Evolutionary conservation across 1,140 invertebrate genomes (phyloP).

Genomic region (Palaemon carinicauda): DNA sequence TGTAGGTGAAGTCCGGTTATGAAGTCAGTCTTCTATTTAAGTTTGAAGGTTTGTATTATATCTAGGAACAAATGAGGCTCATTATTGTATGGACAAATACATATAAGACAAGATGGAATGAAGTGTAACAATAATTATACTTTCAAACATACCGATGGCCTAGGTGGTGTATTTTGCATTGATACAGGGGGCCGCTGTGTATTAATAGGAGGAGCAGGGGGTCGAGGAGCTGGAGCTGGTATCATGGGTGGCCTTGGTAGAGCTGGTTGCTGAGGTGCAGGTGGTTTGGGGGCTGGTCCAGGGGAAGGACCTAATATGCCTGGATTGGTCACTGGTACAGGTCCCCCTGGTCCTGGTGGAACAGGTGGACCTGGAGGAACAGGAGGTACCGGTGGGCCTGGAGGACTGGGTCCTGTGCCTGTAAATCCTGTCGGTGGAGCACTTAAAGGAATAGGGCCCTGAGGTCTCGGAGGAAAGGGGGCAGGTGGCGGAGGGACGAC

Average conservation of each 20-base stretch:
- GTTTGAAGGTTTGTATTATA: no score
- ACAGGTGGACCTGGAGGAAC: neutral
- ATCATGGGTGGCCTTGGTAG: conserved; percentile 22
- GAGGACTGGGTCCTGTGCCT: no score
- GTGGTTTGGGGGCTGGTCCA: conserved; percentile 20
- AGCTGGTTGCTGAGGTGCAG: conserved; percentile 16
- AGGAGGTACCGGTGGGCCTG: neutral
- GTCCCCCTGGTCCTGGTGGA: conserved; percentile 1
- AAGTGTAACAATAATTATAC: neutral
- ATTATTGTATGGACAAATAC: no score
- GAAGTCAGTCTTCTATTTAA: no score
- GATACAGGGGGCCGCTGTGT: conserved; percentile 15
- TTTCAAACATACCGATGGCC: conserved; percentile 12
- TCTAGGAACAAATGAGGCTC: no score
- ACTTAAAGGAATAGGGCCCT: neutral
- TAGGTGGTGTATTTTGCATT: neutral
- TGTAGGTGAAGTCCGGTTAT: no score
- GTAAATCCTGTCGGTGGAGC: no score
- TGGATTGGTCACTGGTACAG: conserved; percentile 10
- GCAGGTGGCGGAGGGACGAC: conserved; percentile 35
- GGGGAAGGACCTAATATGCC: conserved; percentile 34
- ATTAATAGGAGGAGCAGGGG: conserved; percentile 12
- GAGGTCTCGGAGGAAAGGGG: conserved; percentile 20
- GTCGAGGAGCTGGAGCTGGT: conserved; percentile 2
- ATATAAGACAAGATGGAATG: neutral